These are phyloP conservation scores for Hydropsyche betteni DNA, from an alignment of 2,888 invertebrate species.

Conservation along the genomic window DNA sequence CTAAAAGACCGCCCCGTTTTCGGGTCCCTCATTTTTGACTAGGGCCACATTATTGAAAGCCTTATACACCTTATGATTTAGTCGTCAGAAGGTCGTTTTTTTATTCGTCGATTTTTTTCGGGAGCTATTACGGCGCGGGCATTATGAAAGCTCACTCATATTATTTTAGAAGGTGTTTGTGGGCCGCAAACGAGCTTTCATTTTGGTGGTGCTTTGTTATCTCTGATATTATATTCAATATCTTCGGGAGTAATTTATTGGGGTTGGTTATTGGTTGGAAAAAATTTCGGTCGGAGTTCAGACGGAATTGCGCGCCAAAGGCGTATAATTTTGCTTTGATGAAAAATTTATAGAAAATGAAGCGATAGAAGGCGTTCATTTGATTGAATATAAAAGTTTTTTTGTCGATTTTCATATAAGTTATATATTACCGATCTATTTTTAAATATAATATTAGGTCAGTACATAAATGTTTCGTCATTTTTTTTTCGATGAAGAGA, in stretches of 20 bases:
- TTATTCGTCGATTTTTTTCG: not conserved
- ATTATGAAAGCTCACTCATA: slow-evolving; percentile 9
- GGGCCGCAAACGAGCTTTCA: not conserved
- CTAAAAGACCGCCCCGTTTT: not conserved
- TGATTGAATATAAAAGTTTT: too few species aligned
- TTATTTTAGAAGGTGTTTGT: slow-evolving; percentile 20
- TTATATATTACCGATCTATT: too few species aligned
- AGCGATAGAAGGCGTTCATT: too few species aligned
- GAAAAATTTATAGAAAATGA: too few species aligned
- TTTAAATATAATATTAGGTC: too few species aligned
- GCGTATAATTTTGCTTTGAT: too few species aligned
- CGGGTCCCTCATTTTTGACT: slow-evolving; percentile 5
- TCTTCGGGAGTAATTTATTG: slow-evolving; percentile 19
- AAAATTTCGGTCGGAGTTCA: slow-evolving; percentile 1
- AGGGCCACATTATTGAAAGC: slow-evolving; percentile 19
- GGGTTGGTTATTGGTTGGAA: slow-evolving; percentile 10
- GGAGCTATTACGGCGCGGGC: not conserved
- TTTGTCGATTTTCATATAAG: too few species aligned
- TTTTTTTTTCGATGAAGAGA: too few species aligned
- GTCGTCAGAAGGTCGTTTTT: slow-evolving; percentile 13
- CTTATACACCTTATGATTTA: slow-evolving; percentile 33
- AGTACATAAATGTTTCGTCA: too few species aligned
- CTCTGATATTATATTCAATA: not conserved
- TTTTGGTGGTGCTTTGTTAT: not conserved
- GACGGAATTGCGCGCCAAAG: too few species aligned